Percentiles rank a stretch among this genome's conserved stretches.
Evolutionary conservation across 1,140 invertebrate genomes (phyloP).

Genomic region (Diplogasteroides magnus): DNA sequence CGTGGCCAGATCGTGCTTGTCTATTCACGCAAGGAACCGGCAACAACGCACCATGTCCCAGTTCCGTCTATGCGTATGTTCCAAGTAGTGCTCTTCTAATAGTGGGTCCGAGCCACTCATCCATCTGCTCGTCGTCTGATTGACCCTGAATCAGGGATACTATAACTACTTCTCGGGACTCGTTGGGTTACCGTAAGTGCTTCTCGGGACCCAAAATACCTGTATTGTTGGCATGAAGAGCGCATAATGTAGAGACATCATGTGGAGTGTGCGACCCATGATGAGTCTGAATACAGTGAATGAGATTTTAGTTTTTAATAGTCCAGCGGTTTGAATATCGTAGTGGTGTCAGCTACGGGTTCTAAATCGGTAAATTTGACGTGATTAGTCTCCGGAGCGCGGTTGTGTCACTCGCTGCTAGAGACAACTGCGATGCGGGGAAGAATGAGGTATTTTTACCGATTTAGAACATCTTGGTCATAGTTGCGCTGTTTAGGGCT

Average conservation of each 20-base stretch:
- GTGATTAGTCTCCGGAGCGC: too few relatives aligned
- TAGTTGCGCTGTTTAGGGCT: too few relatives aligned
- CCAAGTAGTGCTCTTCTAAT: constrained; percentile 78
- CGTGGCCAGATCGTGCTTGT: too few relatives aligned
- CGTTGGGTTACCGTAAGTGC: not conserved
- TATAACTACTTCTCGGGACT: not conserved
- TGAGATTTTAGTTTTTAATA: too few relatives aligned
- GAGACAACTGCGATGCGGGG: too few relatives aligned
- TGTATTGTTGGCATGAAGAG: constrained; percentile 85
- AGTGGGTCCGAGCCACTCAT: constrained; percentile 76
- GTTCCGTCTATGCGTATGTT: constrained; percentile 88
- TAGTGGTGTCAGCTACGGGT: too few relatives aligned
- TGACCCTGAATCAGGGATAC: constrained; percentile 66
- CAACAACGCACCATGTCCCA: constrained; percentile 75
- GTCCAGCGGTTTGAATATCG: too few relatives aligned
- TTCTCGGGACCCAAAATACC: constrained; percentile 51
- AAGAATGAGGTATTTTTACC: too few relatives aligned
- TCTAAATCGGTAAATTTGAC: too few relatives aligned
- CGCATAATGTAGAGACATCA: constrained; percentile 75
- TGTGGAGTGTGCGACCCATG: constrained; percentile 70
- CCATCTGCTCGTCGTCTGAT: constrained; percentile 76
- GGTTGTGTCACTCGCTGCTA: too few relatives aligned
- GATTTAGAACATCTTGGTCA: too few relatives aligned
- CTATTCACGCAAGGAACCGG: constrained; percentile 50
- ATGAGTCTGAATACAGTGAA: constrained; percentile 40